Base-by-base conservation (phyloP, 2,113 vertebrate species). In the Anas platyrhynchos region DNA sequence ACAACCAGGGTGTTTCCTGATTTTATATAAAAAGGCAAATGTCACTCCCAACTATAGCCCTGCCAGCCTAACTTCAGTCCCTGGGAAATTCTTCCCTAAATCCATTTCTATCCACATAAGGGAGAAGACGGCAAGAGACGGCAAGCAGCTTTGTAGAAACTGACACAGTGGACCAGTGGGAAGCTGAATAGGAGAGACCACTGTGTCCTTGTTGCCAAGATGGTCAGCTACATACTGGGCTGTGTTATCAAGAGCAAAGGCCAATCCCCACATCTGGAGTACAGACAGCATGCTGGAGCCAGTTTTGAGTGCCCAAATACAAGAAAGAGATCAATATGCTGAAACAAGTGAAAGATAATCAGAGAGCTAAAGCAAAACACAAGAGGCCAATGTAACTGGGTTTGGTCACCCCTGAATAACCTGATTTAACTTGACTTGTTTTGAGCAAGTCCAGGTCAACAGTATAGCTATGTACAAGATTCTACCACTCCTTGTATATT, bases 1-100 rank as follows among this genome's bases (percentile, higher is more conserved):
- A 21, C 48, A 52, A 84, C 6, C 41, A 71, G 14, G 31, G 11
- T 74, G 9, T 7, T 46, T 75, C 25, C 67, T 12, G 21, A 69
- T 48, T 15, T 41, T 41, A 71, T 71, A 59, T 4, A 69, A 44
- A 83, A 81, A 66, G 21, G 26, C 44, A 93, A 86, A 62, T 0
- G 0, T 38, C 56, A 78, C 18, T 67, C 13, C 4, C 26, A 48
- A 68, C 54, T 52, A 61, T 0, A 86, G 8, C 14, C 6, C 25
- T 56, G 16, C 9, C 44, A 89, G 25, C 14, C 36, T 91, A 86
- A 77, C 29, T 11, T 58, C 48, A 86, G 36, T 36, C 16, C 14
- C 56, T 17, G 13, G 4, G 31, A 83, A 77, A 62, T 23, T 43
- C 23, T 76, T 90, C n/a, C 27, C 32, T 80, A 38, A 88, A 88